A percentile compares a stretch with the other conserved stretches of the same genome.
phyloP scores from a whole-genome alignment of 1,140 invertebrate species.

The Notospermus geniculatus region DNA sequence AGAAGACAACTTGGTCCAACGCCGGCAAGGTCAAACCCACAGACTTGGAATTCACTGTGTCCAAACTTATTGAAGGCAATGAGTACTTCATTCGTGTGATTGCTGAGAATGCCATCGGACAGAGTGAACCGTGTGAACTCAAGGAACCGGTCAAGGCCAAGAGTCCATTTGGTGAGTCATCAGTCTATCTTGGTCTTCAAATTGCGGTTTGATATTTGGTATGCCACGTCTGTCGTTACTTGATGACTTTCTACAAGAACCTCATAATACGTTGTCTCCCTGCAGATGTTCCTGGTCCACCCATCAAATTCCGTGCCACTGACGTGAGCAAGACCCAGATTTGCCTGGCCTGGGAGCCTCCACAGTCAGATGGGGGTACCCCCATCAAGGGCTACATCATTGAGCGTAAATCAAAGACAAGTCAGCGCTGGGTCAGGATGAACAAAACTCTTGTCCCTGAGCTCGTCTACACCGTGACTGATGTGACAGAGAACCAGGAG shows the following conservation, averaged over 20 bases:
- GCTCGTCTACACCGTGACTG: constrained; percentile 77
- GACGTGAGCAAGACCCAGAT: constrained; percentile 91
- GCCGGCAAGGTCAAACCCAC: constrained; percentile 31
- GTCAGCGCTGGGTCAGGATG: constrained; percentile 69
- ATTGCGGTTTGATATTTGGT: too few relatives aligned
- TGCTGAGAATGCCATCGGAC: constrained; percentile 89
- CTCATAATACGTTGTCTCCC: constrained; percentile 3
- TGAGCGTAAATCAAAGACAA: constrained; percentile 63
- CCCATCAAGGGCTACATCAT: constrained; percentile 47
- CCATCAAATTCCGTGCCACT: constrained; percentile 83
- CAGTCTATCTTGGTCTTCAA: too few relatives aligned
- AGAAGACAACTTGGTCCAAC: constrained; percentile 54
- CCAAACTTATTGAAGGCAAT: constrained; percentile 77
- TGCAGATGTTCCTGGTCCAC: constrained; percentile 73
- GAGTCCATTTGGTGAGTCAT: constrained; percentile 60
- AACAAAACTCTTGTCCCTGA: constrained; percentile 68
- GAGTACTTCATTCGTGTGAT: constrained; percentile 92
- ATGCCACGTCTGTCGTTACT: too few relatives aligned
- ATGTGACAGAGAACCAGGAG: constrained; percentile 80
- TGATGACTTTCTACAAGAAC: too few relatives aligned
- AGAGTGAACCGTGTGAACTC: constrained; percentile 78
- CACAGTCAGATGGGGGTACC: constrained; percentile 35
- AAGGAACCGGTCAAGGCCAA: constrained; percentile 58
- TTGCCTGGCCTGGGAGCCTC: constrained; percentile 84
- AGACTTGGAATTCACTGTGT: constrained; percentile 25